Conservation (phyloP, 2,888 invertebrate genomes). For the Microlaimidae sp. region DNA sequence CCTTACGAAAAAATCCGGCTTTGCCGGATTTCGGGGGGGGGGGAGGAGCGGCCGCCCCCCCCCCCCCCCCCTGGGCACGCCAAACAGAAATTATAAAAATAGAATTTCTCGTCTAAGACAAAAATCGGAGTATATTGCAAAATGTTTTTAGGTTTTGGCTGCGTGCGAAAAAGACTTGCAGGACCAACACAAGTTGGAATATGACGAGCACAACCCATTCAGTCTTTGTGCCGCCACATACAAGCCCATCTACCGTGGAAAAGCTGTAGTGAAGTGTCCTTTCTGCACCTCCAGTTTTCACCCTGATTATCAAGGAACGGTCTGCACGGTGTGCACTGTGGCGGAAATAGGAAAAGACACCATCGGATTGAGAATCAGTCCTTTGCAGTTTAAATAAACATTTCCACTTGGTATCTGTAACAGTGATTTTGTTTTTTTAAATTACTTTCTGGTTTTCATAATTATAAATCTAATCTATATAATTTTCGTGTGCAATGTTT, state of each 20-base stretch:
- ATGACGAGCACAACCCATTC: slow-evolving; percentile 97
- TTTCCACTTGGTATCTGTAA: too few relatives aligned
- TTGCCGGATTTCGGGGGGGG: too few relatives aligned
- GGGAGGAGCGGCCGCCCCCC: too few relatives aligned
- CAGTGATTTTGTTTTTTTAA: too few relatives aligned
- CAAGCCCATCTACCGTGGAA: slow-evolving; percentile 63
- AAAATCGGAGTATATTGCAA: too few relatives aligned
- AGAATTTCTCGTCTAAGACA: too few relatives aligned
- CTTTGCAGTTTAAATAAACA: slow-evolving; percentile 44
- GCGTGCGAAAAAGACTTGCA: slow-evolving; percentile 28
- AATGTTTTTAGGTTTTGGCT: slow-evolving; percentile 23
- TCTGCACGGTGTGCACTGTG: slow-evolving; percentile 53
- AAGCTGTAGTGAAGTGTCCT: slow-evolving; percentile 61
- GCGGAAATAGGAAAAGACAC: slow-evolving; percentile 79
- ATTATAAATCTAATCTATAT: too few relatives aligned
- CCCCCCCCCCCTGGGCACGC: too few relatives aligned
- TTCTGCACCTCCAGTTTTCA: slow-evolving; percentile 71
- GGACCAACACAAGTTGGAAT: slow-evolving; percentile 48
- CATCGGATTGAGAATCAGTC: slow-evolving; percentile 67
- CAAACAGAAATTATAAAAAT: too few relatives aligned
- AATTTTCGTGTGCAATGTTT: too few relatives aligned
- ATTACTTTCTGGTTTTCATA: too few relatives aligned
- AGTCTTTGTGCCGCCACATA: slow-evolving; percentile 75
- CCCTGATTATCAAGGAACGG: slow-evolving; percentile 63
- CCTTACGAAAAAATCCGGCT: too few relatives aligned